Evolutionary conservation across 2,888 invertebrate genomes (phyloP), one percentile per base, ranked within the genome.

Genomic region (Orchestes rusci): DNA sequence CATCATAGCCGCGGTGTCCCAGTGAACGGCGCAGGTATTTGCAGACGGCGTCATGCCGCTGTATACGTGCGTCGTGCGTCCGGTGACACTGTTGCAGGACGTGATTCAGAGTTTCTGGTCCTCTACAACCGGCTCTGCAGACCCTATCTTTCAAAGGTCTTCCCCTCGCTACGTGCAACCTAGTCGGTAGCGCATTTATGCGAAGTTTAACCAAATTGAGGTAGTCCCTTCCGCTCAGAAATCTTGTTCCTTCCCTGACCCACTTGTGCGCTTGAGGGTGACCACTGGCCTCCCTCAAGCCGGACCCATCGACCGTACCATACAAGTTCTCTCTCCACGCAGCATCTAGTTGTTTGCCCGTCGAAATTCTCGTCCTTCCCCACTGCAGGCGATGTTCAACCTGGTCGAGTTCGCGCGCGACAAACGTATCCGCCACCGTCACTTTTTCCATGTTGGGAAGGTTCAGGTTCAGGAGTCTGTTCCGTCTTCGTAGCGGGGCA

Each of bases 111-210:
- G 43, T 42, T 30, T 49, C 49, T 8, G 45, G 39, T 4, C n/a
- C 29, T 4, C 18, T 15, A 20, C 46, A 49, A 10, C 49, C 46
- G 8, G 46, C 46, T 13, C 49, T 19, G 30, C 49, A 49, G 17
- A n/a, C n/a, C 8, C 39, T 13, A 18, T 39, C 45, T 15, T 16
- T 35, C 8, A 3, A 8, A 10, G 40, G 18, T 2, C 38, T 3
- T 3, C 49, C 46, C 7, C 49, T 3, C 3, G 39, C 12, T 3
- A 35, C 35, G 8, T 45, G 23, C 3, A 32, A 35, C 12, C 31
- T 16, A 4, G 48, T 20, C 4, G 44, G 44, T 4, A 48, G 37
- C 4, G 45, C 45, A 32, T 48, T 48, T 8, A 48, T 48, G 8
- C 46, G 13, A n/a, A 49, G 16, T 12, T 28, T 16, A 16, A 37